Percentiles rank a stretch among this genome's conserved stretches.
These are phyloP conservation scores for Lagorchestes hirsutus DNA, from an alignment of 2,797 vertebrate species.

Conservation along the genomic window DNA sequence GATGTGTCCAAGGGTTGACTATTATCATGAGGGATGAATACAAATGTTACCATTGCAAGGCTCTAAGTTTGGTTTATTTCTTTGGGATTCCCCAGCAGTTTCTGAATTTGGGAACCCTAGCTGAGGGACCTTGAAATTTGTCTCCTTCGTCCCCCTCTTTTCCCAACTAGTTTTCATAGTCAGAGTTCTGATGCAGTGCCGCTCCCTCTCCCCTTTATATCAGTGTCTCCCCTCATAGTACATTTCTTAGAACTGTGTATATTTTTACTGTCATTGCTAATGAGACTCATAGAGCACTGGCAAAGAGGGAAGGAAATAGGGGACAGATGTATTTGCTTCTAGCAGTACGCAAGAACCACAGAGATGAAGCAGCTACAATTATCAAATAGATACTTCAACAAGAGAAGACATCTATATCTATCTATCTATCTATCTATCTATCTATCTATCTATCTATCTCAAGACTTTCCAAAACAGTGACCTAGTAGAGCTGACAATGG, in stretches of 20 bases:
- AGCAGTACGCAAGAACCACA: background rate
- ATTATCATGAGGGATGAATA: constrained; percentile 39
- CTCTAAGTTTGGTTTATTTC: constrained; percentile 34
- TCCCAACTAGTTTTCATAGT: background rate
- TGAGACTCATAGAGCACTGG: background rate
- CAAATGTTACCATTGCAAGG: constrained; percentile 48
- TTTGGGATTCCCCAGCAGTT: constrained; percentile 5
- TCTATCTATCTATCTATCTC: background rate
- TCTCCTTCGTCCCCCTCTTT: background rate
- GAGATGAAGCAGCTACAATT: background rate
- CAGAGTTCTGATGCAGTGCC: background rate
- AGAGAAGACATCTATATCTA: background rate
- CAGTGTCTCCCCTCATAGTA: background rate
- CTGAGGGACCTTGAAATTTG: constrained; percentile 9
- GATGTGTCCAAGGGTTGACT: constrained; percentile 41
- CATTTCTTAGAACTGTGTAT: background rate
- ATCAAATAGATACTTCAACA: background rate
- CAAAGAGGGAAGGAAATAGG: background rate
- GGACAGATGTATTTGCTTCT: background rate
- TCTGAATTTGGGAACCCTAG: constrained; percentile 13
- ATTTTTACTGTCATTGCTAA: background rate
- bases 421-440: no score
- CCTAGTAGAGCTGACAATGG: background rate
- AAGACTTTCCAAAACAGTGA: background rate
- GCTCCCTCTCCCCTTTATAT: background rate